Base-by-base conservation (phyloP, 2,797 vertebrate species). In the Prionace glauca region DNA sequence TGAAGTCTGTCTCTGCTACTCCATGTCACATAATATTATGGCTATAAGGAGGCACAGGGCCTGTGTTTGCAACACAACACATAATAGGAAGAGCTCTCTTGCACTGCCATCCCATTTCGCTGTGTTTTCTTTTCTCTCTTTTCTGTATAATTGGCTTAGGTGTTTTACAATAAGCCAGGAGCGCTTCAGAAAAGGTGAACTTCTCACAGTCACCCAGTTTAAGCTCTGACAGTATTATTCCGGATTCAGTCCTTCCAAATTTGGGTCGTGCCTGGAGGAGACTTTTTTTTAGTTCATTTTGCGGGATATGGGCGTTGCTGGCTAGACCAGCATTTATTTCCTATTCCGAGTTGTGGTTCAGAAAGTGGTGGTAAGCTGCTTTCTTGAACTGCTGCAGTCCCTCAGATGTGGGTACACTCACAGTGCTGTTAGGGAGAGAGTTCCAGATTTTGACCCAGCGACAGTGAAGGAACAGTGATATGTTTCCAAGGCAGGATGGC, bases 1-100 rank as follows among this genome's bases (percentile, higher is more conserved):
- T 77, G 93, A 77, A 74, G 16, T 71, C 45, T 72, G 14, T 50
- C 93, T 95, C 93, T 56, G 45, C 69, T 77, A n/a, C 50, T 74
- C 71, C 7, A 45, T 32, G 45, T 95, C 93, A 95, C 71, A 60
- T 77, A 95, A 95, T 95, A 95, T 77, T 95, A 95, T 95, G 69
- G 93, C 41, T 95, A 56, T 77, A 95, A 77, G 93, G 90, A 92
- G 90, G 90, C n/a, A 62, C 65, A 24, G 90, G 71, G 41, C 93
- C 56, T 95, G 50, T 29, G 45, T 72, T 95, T 14, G 5, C 41
- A n/a, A 95, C 69, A 74, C 71, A 95, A 77, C 26, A 71, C 71
- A 95, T 32, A 95, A 95, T 95, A 94, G 56, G 18, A 90, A 56
- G 56, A 62, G 62, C 90, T 91, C 32, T 24, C 90, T 41, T 69